Base-by-base conservation (phyloP, 1,140 invertebrate species). In the Venustaconcha ellipsiformis region DNA sequence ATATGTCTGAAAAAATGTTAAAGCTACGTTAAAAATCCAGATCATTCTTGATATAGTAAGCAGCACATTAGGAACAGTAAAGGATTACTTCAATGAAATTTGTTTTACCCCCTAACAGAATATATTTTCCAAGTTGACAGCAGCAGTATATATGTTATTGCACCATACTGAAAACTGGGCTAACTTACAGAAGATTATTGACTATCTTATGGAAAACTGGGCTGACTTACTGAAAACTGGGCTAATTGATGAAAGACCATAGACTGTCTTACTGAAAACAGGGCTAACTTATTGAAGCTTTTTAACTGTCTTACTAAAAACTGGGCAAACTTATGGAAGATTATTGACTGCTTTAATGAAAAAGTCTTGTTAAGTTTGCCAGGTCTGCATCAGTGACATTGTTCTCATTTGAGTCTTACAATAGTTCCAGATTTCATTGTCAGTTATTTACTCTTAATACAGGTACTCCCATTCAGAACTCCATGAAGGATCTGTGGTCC, bases 381-480 rank as follows among this genome's bases (percentile, higher is more conserved):
- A 48, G 37, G 37, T 48, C 8, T 48, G 37, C 0, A n/a, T 62
- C 23, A 18, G 59, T 62, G 18, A 62, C 18, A n/a, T n/a, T 5
- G 3, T 60, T 4, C 17, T n/a, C 20, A 18, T 60, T n/a, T n/a
- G 20, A 60, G 3, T 60, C 20, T 60, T 18, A 18, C 57, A 26
- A 18, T 4, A 17, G n/a, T 15, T 1, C 5, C 64, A 23, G 37
- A 1, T n/a, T 8, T 18, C 30, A 14, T 69, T 11, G 57, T 68
- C 56, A 14, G 66, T 63, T 75, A n/a, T 15, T 26, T 20, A 59
- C 26, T 70, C 64, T 17, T 23, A 26, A 73, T 80, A 15, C 55
- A 84, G 97, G 97, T 20, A 99, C 97, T 1, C 97, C 97, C 0
- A 94, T 99, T 62, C 97, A 98, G 81, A 98, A 99, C 86, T 95